phyloP scores from a whole-genome alignment of 2,797 vertebrate species.

The Falco berigora region DNA sequence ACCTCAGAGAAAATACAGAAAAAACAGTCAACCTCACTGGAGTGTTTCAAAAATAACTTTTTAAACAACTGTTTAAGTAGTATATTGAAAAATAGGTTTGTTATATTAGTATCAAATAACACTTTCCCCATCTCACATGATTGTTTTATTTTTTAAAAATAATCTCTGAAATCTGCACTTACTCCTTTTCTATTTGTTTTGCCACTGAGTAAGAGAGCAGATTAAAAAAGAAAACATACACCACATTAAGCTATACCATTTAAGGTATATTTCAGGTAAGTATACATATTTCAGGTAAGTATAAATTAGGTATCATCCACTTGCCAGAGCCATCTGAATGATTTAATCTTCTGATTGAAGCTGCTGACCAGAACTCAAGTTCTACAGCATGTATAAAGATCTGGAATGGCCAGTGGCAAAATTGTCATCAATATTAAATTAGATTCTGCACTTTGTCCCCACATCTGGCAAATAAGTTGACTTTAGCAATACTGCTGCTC shows the following conservation, averaged over 20 bases:
- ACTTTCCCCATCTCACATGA: background rate
- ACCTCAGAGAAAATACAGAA: background rate
- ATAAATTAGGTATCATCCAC: background rate
- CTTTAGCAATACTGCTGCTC: background rate
- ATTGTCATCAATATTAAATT: background rate
- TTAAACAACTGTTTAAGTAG: background rate
- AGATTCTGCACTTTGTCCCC: background rate
- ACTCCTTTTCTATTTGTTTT: slow-evolving; percentile 17
- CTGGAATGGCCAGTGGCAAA: background rate
- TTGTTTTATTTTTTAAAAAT: background rate
- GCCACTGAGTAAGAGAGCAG: background rate
- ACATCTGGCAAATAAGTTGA: background rate
- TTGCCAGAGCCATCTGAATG: background rate
- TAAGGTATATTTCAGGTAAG: background rate
- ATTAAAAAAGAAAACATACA: background rate
- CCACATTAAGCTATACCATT: background rate
- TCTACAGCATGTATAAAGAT: background rate
- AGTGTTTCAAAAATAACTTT: background rate
- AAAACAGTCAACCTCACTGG: background rate
- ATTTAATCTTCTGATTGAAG: background rate
- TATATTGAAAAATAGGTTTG: background rate
- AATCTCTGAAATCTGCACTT: slow-evolving; percentile 14
- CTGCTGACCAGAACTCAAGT: background rate
- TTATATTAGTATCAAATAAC: background rate
- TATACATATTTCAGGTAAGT: background rate